These are phyloP conservation scores for Oegoconia quadripuncta DNA, from an alignment of 2,888 invertebrate species.

Conservation along the genomic window DNA sequence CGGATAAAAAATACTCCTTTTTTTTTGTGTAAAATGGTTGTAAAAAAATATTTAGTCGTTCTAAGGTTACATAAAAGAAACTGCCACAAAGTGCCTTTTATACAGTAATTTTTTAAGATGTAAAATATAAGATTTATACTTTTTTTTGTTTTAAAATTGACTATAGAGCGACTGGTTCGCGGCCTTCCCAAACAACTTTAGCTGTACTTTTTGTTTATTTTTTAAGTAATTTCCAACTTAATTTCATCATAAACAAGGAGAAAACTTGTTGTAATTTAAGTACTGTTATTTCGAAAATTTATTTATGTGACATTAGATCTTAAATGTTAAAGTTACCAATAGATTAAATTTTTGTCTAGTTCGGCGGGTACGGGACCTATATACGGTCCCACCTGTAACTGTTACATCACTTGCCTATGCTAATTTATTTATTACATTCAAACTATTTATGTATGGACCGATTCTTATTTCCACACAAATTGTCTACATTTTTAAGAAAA, in stretches of 20 bases:
- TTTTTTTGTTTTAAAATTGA: slow-evolving; percentile 33
- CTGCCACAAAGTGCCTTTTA: slow-evolving; percentile 78
- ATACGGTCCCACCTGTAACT: slow-evolving; percentile 29
- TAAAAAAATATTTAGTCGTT: slow-evolving; percentile 54
- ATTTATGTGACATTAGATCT: slow-evolving; percentile 71
- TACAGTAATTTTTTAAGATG: slow-evolving; percentile 49
- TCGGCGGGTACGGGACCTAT: slow-evolving; percentile 25
- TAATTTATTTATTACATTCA: slow-evolving; percentile 63
- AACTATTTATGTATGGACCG: slow-evolving; percentile 56
- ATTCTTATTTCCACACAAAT: slow-evolving; percentile 51
- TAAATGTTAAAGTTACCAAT: slow-evolving; percentile 72
- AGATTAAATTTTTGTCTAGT: slow-evolving; percentile 45
- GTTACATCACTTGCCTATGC: slow-evolving; percentile 60
- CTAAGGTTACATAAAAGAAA: slow-evolving; percentile 58
- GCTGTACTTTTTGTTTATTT: slow-evolving; percentile 34
- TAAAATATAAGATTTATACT: slow-evolving; percentile 32
- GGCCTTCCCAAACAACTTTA: slow-evolving; percentile 40
- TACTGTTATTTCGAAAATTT: slow-evolving; percentile 58
- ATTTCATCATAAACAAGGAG: neutral
- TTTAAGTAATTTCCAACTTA: slow-evolving; percentile 23
- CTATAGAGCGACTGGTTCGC: slow-evolving; percentile 68
- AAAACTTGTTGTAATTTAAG: slow-evolving; percentile 43
- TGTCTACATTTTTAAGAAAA: slow-evolving; percentile 66
- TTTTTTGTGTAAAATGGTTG: slow-evolving; percentile 54
- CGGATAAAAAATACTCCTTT: slow-evolving; percentile 56